Conservation (phyloP, 64 coral and sea anemone genomes). For the Actinia tenebrosa region DNA sequence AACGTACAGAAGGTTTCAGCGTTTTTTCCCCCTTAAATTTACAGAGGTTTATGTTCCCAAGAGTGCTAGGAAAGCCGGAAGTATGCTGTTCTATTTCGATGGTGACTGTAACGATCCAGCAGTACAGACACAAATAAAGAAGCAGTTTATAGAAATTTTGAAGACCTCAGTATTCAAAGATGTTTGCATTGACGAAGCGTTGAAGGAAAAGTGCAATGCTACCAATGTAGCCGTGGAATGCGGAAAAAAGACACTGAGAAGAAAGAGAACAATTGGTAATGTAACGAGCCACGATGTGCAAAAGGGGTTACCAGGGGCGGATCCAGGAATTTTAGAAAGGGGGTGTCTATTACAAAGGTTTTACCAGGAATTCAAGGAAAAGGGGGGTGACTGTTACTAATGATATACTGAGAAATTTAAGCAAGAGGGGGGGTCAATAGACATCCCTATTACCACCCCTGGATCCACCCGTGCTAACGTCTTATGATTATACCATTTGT, state of each 20-base stretch:
- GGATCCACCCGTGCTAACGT: too few species aligned
- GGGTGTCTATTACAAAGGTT: too few species aligned
- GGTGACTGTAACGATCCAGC: constrained; percentile 35
- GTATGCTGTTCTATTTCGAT: constrained; percentile 37
- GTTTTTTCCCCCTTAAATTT: background rate
- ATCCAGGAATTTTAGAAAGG: too few species aligned
- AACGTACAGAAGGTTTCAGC: too few species aligned
- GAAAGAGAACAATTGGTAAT: constrained; percentile 1
- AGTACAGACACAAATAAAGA: constrained; percentile 50
- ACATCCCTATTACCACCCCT: too few species aligned
- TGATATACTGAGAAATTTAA: too few species aligned
- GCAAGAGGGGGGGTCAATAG: too few species aligned
- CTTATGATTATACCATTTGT: too few species aligned
- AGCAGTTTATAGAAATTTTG: constrained; percentile 44
- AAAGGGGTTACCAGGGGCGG: too few species aligned
- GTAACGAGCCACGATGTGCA: too few species aligned
- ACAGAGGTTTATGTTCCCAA: constrained; percentile 27
- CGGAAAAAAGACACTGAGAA: background rate
- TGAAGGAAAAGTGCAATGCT: constrained; percentile 48
- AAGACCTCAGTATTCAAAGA: constrained; percentile 36
- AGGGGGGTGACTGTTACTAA: too few species aligned
- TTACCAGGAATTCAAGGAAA: too few species aligned
- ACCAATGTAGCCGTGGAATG: constrained; percentile 48
- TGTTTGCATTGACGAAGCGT: constrained; percentile 25
- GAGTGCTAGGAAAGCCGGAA: constrained; percentile 38